Evolutionary conservation across 2,797 vertebrate species (phyloP).

Genomic region (Glossophaga mutica): DNA sequence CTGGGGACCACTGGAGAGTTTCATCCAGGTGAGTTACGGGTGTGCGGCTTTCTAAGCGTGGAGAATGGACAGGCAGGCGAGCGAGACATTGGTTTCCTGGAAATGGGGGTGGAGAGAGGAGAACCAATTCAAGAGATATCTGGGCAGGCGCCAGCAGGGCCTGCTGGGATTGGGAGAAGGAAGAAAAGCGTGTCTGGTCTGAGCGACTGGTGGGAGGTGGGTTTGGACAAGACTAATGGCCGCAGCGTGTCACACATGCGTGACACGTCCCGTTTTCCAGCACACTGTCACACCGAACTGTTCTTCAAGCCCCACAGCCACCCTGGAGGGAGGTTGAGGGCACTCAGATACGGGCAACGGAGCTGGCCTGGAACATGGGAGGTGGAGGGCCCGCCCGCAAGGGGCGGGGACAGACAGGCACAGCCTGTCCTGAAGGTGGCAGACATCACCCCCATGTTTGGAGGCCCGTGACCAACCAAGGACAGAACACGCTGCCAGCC

Average conservation of each 20-base stretch:
- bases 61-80: not conserved
- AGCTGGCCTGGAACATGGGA: not conserved
- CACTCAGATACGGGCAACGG: no score
- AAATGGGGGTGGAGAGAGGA: not conserved
- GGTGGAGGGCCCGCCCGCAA: accelerated
- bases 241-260: accelerated
- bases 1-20: no score
- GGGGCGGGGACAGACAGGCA: no score
- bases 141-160: not conserved
- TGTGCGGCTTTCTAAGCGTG: accelerated
- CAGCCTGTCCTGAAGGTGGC: not conserved
- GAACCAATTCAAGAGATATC: accelerated
- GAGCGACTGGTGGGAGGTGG: accelerated
- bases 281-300: accelerated
- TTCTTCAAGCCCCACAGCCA: not conserved
- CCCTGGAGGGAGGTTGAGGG: not conserved
- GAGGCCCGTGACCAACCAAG: not conserved
- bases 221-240: not conserved
- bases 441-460: no score
- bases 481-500: not conserved
- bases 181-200: not conserved
- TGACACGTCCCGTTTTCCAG: not conserved
- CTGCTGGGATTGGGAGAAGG: not conserved
- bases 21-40: not conserved
- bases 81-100: accelerated